Evolutionary conservation across 2,888 invertebrate species (phyloP).

Genomic region (Hedychridium roseum): DNA sequence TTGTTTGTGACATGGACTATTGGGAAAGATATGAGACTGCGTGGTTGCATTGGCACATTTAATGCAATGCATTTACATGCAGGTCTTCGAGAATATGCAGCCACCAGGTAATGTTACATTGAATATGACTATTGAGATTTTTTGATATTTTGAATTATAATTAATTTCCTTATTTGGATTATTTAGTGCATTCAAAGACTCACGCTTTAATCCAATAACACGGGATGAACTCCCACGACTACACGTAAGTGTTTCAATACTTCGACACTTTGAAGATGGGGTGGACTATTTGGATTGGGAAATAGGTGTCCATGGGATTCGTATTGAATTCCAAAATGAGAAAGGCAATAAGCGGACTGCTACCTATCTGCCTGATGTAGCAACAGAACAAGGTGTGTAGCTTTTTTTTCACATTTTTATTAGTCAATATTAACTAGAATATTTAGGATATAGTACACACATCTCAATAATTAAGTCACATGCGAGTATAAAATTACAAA

Average conservation of each 20-base stretch:
- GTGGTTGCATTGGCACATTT: conserved; percentile 99
- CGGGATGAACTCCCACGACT: conserved; percentile 92
- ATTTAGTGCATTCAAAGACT: conserved; percentile 98
- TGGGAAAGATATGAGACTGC: conserved; percentile 91
- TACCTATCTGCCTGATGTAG: conserved; percentile 98
- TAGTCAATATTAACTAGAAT: too few species aligned
- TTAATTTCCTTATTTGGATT: too few species aligned
- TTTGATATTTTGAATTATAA: conserved; percentile 6
- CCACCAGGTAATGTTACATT: conserved; percentile 74
- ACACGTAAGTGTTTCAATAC: conserved; percentile 94
- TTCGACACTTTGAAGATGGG: conserved; percentile 96
- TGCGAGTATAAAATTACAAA: too few species aligned
- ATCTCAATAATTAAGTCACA: too few species aligned
- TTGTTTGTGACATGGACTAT: conserved; percentile 99
- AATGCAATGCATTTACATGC: conserved; percentile 95
- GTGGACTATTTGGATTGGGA: conserved; percentile 97
- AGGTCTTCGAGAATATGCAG: conserved; percentile 94
- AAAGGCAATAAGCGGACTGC: conserved; percentile 94
- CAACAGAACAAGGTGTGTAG: conserved; percentile 90
- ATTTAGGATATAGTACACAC: too few species aligned
- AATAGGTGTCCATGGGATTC: conserved; percentile 95
- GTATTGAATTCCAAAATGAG: conserved; percentile 96
- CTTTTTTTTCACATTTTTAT: too few species aligned
- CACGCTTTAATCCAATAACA: conserved; percentile 93
- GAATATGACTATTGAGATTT: conserved; percentile 3